phyloP scores from a whole-genome alignment of 1,140 invertebrate genomes.

The Psilanteris sp. region DNA sequence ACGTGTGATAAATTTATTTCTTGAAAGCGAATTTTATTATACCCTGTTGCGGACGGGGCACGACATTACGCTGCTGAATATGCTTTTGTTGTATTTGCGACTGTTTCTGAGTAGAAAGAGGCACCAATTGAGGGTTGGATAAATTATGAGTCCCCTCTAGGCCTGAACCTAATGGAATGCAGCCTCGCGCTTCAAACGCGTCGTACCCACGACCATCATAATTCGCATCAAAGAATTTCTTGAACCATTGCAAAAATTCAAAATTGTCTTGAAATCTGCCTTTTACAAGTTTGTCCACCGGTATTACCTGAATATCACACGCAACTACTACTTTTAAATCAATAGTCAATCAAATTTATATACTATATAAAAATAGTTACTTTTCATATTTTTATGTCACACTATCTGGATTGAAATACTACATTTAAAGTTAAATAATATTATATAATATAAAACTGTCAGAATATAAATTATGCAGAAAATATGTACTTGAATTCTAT shows the following conservation, averaged over 20 bases:
- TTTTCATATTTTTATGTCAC: too few relatives aligned
- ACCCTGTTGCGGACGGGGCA: constrained; percentile 75
- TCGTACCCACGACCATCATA: constrained; percentile 98
- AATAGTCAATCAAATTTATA: background rate
- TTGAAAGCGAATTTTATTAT: constrained; percentile 58
- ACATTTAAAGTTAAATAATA: too few relatives aligned
- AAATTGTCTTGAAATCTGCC: constrained; percentile 99
- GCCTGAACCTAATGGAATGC: constrained; percentile 84
- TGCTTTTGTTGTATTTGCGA: constrained; percentile 77
- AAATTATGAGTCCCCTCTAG: constrained; percentile 78
- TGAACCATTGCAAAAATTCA: constrained; percentile 99
- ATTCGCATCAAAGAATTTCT: constrained; percentile 99
- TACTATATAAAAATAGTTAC: too few relatives aligned
- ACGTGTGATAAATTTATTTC: constrained; percentile 35
- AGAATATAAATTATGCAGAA: too few relatives aligned
- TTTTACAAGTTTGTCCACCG: constrained; percentile 94
- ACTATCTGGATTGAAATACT: too few relatives aligned
- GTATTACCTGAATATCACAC: constrained; percentile 85
- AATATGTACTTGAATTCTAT: too few relatives aligned
- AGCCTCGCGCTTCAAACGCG: constrained; percentile 90
- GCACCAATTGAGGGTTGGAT: constrained; percentile 78
- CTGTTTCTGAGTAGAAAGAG: constrained; percentile 77
- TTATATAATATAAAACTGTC: too few relatives aligned
- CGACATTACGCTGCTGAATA: constrained; percentile 74
- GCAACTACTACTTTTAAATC: background rate